Evolutionary conservation across 2,888 invertebrate species (phyloP).

Genomic region (Limnephilus marmoratus): DNA sequence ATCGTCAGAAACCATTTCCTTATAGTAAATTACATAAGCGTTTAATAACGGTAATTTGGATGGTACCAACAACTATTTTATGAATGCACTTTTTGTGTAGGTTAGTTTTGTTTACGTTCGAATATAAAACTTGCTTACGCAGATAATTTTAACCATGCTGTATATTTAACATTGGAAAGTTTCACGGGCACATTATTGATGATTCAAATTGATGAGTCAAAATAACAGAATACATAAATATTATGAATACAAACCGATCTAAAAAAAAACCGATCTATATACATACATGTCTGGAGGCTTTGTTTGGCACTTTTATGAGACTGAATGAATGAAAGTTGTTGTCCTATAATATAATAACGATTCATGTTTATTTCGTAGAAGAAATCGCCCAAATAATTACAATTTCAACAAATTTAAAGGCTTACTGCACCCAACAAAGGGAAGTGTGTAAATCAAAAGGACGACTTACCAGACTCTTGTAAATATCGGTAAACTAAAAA

Average conservation of each 20-base stretch:
- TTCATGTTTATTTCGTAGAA: not conserved
- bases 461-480: slow-evolving; percentile 94
- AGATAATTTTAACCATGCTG: not conserved
- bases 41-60: not conserved
- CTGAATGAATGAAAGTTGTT: not conserved
- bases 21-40: not conserved
- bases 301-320: not conserved
- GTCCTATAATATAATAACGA: not conserved
- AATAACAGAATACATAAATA: not conserved
- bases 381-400: not conserved
- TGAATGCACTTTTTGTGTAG: not conserved
- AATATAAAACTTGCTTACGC: not conserved
- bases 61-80: not conserved
- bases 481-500: slow-evolving; percentile 98
- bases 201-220: not conserved
- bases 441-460: slow-evolving; percentile 8
- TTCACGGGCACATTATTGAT: not conserved
- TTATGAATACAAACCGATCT: not conserved
- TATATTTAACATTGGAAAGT: not conserved
- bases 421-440: not conserved
- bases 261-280: not conserved
- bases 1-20: not conserved
- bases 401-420: not conserved
- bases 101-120: not conserved
- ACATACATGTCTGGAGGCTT: not conserved